Evolutionary conservation across 2,113 vertebrate species (phyloP), one percentile per base, ranked within the genome.

Genomic region (Acanthochromis polyacanthus): DNA sequence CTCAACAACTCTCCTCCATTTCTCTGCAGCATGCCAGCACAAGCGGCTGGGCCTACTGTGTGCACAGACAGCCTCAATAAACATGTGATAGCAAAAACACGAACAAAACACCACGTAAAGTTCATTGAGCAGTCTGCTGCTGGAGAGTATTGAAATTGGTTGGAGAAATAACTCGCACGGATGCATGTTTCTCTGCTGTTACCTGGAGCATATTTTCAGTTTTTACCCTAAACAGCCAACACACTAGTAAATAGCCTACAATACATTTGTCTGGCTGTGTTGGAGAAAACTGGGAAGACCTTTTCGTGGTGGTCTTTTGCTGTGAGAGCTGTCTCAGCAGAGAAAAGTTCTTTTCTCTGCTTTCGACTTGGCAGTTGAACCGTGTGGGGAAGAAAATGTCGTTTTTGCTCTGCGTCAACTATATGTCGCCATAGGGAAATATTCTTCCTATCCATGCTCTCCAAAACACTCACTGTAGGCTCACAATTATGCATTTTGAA

Each of bases 401-500:
- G 83, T 79, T 88, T 89, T 72, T 84, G 78, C 81, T 88, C 82
- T 88, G 80, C 88, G 62, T 90, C 87, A 89, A 74, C 71, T 74
- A 69, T 81, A 88, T 82, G 87, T 91, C 84, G 80, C 87, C 78
- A 86, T 74, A 81, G 78, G 87, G 80, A 84, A 72, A 82, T 71
- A 61, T 63, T 87, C 65, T 40, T 82, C 45, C 71, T 62, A 62
- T 78, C 71, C 69, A 69, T 1, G 53, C 30, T 60, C 53, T 68
- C 52, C 50, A 60, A 52, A 82, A 76, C 38, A 55, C 63, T 76
- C 78, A 76, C 78, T 79, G 52, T 74, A 55, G 71, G 84, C 81
- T 76, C 69, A 76, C 79, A 81, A 88, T 92, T 90, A 90, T 88
- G 64, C 68, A 80, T 71, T 70, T 82, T 80, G 71, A 85, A 78